Evolutionary conservation across 2,888 invertebrate species (phyloP).

Genomic region (Cephus spinipes): DNA sequence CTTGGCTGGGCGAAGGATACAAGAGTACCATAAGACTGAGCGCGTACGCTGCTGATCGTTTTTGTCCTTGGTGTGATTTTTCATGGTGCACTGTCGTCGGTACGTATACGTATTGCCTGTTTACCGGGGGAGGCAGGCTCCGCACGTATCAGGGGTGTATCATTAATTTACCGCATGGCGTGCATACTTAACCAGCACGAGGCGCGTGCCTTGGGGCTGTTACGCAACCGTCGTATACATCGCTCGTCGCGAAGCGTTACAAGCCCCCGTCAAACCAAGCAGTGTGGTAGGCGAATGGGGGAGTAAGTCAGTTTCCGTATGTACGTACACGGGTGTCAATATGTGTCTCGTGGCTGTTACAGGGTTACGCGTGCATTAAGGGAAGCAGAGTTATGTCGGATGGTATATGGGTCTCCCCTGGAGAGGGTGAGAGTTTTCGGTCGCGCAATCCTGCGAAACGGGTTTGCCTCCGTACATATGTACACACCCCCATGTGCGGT

Average conservation of each 20-base stretch:
- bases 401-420: background rate
- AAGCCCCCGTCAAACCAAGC: background rate
- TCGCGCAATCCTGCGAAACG: background rate
- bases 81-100: background rate
- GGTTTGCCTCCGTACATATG: background rate
- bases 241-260: background rate
- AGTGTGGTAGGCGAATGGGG: background rate
- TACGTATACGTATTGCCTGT: background rate
- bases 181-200: background rate
- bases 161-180: background rate
- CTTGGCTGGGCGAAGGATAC: background rate
- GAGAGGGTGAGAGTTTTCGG: background rate
- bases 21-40: background rate
- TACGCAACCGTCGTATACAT: background rate
- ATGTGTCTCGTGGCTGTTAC: background rate
- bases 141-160: background rate
- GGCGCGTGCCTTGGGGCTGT: background rate
- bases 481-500: too few species aligned
- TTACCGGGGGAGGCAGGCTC: background rate
- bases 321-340: background rate
- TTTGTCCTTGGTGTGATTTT: background rate
- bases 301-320: background rate
- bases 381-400: background rate
- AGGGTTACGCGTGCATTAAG: background rate
- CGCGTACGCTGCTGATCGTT: background rate